Evolutionary conservation across 1,140 invertebrate genomes (phyloP).

Genomic region (Mylabris phalerata): DNA sequence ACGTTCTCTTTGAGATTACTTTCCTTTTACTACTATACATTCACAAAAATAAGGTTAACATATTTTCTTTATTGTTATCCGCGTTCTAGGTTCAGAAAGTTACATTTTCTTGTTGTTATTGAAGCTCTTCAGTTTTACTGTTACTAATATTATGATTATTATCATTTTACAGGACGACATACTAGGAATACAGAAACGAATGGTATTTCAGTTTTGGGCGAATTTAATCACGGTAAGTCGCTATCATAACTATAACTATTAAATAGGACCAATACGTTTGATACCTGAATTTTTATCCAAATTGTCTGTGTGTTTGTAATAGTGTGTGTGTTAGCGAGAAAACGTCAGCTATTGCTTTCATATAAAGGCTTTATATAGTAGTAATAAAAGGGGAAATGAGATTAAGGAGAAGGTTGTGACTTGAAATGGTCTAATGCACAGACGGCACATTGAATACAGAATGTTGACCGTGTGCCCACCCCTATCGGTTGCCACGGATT

Average conservation of each 20-base stretch:
- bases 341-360: constrained; percentile 29
- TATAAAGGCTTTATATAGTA: constrained; percentile 33
- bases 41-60: too few species aligned
- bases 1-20: too few species aligned
- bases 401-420: constrained; percentile 30
- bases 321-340: constrained; percentile 11
- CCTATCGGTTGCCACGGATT: constrained; percentile 11
- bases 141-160: too few species aligned
- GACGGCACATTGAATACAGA: constrained; percentile 34
- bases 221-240: constrained; percentile 41
- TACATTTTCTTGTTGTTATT: background rate
- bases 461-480: constrained; percentile 19
- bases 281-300: constrained; percentile 1
- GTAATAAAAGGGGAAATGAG: constrained; percentile 32
- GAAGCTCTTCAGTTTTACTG: too few species aligned
- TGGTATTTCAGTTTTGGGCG: constrained; percentile 37
- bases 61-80: too few species aligned
- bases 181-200: constrained; percentile 36
- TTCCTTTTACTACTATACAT: too few species aligned
- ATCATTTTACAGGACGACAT: too few species aligned
- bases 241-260: constrained; percentile 31
- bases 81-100: too few species aligned
- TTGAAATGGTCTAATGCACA: constrained; percentile 31
- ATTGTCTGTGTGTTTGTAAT: constrained; percentile 5
- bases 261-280: constrained; percentile 9